Evolutionary conservation across 2,888 invertebrate species (phyloP).

Genomic region (Cataglyphis rosenhaueri): DNA sequence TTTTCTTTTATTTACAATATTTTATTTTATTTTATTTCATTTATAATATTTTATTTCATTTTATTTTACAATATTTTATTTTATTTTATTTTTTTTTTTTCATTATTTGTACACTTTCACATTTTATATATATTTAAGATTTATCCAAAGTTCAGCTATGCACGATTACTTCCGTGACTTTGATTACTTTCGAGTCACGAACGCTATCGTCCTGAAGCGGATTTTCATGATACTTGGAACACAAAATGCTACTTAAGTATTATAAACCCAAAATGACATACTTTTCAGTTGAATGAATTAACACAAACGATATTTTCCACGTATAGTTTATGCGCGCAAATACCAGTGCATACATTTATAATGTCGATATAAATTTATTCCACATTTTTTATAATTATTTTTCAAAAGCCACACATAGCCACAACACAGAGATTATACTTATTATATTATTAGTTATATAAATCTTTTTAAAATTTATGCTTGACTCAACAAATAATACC

Average conservation of each 20-base stretch:
- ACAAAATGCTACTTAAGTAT: constrained; percentile 38
- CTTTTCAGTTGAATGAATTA: constrained; percentile 41
- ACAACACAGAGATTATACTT: neutral
- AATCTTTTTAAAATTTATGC: neutral
- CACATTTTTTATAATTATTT: neutral
- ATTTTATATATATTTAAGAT: neutral
- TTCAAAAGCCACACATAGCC: neutral
- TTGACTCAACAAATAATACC: neutral
- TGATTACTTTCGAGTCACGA: constrained; percentile 44
- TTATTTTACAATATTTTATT: no score
- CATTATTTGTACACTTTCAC: neutral
- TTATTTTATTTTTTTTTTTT: neutral
- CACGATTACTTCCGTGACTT: constrained; percentile 31
- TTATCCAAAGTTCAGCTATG: neutral
- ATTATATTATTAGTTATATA: no score
- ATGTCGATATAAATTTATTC: neutral
- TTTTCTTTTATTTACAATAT: no score
- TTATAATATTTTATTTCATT: no score
- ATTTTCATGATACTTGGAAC: constrained; percentile 32
- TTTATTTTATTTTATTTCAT: no score
- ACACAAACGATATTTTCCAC: neutral
- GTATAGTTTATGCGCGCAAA: neutral
- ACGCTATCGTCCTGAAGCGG: constrained; percentile 23
- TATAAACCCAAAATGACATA: constrained; percentile 45
- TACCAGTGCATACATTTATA: neutral